Evolutionary conservation across 2,888 invertebrate species (phyloP).

Genomic region (Leistus spinibarbis): DNA sequence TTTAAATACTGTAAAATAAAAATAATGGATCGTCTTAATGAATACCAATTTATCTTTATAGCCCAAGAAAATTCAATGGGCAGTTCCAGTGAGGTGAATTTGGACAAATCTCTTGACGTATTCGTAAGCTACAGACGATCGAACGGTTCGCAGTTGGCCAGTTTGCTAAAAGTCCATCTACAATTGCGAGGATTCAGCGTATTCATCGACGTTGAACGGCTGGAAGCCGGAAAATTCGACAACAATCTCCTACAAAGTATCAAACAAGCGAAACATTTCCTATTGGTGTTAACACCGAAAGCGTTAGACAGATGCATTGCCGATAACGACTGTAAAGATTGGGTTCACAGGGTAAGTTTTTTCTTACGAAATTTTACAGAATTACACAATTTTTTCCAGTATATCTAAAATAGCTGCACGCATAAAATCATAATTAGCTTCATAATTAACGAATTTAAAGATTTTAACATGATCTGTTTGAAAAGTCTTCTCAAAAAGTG

Average conservation of each 20-base stretch:
- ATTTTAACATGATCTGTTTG: too few relatives aligned
- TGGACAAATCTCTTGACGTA: conserved; percentile 92
- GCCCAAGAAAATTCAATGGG: conserved; percentile 70
- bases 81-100: conserved; percentile 74
- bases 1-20: not conserved
- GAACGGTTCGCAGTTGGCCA: conserved; percentile 95
- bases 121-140: conserved; percentile 98
- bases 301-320: conserved; percentile 93
- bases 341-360: conserved; percentile 92
- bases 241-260: conserved; percentile 97
- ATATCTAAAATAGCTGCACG: too few relatives aligned
- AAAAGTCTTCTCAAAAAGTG: too few relatives aligned
- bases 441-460: too few relatives aligned
- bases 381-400: too few relatives aligned
- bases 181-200: conserved; percentile 95
- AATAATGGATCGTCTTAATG: not conserved
- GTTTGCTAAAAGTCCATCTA: conserved; percentile 93
- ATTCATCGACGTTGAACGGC: conserved; percentile 96
- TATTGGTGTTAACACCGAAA: conserved; percentile 93
- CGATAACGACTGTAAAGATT: conserved; percentile 95
- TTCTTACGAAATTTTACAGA: conserved; percentile 1
- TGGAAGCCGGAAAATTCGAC: conserved; percentile 99
- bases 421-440: too few relatives aligned
- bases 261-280: conserved; percentile 94
- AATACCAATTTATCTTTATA: conserved; percentile 52